Conservation (phyloP, 2,888 invertebrate species). For the Junonia oenone region DNA sequence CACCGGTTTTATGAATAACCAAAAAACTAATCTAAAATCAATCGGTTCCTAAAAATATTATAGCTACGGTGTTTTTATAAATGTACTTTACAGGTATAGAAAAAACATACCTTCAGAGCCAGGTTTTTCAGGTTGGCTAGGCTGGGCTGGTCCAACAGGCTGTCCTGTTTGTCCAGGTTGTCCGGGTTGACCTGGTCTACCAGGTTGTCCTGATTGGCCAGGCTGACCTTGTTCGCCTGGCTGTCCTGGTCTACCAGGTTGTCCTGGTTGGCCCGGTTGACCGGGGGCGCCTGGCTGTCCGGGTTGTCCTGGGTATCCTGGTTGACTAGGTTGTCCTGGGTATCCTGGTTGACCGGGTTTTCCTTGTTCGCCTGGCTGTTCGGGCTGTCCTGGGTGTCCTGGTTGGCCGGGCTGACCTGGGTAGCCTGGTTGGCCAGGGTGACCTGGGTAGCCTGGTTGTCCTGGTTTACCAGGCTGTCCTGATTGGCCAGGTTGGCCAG, state of each 20-base stretch:
- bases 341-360: constrained; percentile 31
- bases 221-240: constrained; percentile 36
- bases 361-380: constrained; percentile 46
- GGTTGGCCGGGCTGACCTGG: constrained; percentile 47
- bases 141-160: no score
- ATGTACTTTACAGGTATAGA: no score
- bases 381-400: constrained; percentile 33
- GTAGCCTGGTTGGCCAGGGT: constrained; percentile 39
- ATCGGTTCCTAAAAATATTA: no score
- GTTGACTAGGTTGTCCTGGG: constrained; percentile 34
- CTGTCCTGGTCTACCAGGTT: constrained; percentile 29
- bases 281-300: constrained; percentile 34
- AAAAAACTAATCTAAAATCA: no score
- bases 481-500: constrained; percentile 31
- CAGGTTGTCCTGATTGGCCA: constrained; percentile 53
- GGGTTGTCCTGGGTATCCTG: constrained; percentile 53
- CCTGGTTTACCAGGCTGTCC: constrained; percentile 23
- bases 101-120: no score
- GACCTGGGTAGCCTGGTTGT: constrained; percentile 36
- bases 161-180: constrained; percentile 29
- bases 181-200: constrained; percentile 32
- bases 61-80: no score
- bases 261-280: constrained; percentile 29
- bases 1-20: no score
- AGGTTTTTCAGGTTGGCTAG: no score